Conservation (phyloP, 2,797 vertebrate species). For the Halcyon leucocephala region DNA sequence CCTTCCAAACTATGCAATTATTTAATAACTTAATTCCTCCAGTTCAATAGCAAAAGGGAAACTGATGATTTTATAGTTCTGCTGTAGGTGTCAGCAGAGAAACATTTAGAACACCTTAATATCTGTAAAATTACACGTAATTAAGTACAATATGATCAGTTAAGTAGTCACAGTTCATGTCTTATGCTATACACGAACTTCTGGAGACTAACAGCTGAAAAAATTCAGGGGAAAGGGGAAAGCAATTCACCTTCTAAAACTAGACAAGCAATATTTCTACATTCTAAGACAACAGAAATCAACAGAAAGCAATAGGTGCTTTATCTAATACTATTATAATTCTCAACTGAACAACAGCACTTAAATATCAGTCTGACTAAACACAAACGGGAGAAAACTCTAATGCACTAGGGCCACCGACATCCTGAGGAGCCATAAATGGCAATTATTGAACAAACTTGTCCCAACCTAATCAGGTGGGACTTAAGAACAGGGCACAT, state of each 20-base stretch:
- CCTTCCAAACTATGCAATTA: neutral
- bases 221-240: fast-evolving
- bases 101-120: neutral
- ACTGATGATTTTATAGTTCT: neutral
- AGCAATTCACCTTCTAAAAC: neutral
- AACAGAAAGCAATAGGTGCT: neutral
- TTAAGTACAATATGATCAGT: neutral
- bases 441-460: neutral
- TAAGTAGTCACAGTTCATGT: neutral
- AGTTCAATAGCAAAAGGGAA: neutral
- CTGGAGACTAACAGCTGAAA: neutral
- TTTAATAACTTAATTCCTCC: neutral
- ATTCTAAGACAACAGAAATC: neutral
- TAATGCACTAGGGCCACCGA: neutral
- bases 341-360: neutral
- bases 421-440: neutral
- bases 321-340: neutral
- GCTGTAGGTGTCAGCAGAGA: neutral
- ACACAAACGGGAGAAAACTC: neutral
- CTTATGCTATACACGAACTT: neutral
- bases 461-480: neutral
- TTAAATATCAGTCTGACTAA: neutral
- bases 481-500: neutral
- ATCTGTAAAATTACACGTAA: neutral
- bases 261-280: neutral